A percentile compares a stretch with the other conserved stretches of the same genome.
These are phyloP conservation scores for Pachliopta kotzebuea DNA, from an alignment of 2,888 invertebrate species.

Conservation along the genomic window DNA sequence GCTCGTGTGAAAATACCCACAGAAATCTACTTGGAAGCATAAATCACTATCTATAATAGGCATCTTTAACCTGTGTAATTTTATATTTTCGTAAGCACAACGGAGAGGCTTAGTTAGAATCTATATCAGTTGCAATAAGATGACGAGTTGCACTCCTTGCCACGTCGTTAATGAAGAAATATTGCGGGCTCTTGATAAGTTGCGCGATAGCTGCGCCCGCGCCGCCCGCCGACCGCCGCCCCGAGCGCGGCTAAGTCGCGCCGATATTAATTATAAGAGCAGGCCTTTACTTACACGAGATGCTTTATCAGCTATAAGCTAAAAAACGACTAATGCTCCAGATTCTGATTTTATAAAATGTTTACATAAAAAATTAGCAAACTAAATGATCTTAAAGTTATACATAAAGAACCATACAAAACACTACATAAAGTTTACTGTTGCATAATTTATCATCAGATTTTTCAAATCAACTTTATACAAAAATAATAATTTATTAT, in stretches of 20 bases:
- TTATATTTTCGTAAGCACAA: conserved; percentile 25
- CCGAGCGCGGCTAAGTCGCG: conserved; percentile 47
- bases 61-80: conserved; percentile 17
- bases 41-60: conserved; percentile 24
- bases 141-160: conserved; percentile 51
- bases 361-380: too few species aligned
- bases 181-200: conserved; percentile 69
- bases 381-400: too few species aligned
- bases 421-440: too few species aligned
- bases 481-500: too few species aligned
- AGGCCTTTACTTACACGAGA: conserved; percentile 29
- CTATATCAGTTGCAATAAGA: conserved; percentile 34
- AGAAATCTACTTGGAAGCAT: conserved; percentile 9
- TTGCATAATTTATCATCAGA: too few species aligned
- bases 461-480: too few species aligned
- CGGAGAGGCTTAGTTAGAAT: conserved; percentile 22
- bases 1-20: conserved; percentile 34
- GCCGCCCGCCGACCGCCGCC: conserved; percentile 49
- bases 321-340: conserved; percentile 30
- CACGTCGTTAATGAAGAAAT: conserved; percentile 76
- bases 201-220: conserved; percentile 56
- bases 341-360: conserved; percentile 1
- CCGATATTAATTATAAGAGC: conserved; percentile 60
- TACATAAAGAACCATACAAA: too few species aligned
- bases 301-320: conserved; percentile 34